These are phyloP conservation scores for Phenganax stokvisi DNA, from an alignment of 92 coral and sea anemone species.

Conservation along the genomic window DNA sequence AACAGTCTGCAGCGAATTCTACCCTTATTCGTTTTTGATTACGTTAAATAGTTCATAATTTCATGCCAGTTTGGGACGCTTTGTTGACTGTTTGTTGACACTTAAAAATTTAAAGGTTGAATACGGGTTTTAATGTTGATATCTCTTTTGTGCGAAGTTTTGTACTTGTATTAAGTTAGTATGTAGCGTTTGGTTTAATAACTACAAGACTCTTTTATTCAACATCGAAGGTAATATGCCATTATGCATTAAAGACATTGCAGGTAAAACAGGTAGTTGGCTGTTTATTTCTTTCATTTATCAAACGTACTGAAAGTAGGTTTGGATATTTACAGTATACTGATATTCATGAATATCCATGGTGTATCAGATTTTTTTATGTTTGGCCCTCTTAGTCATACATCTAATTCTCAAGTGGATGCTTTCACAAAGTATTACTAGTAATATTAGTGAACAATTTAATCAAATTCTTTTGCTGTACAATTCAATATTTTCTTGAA, in stretches of 20 bases:
- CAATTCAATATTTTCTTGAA: no score
- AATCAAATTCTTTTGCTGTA: no score
- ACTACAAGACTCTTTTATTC: background rate
- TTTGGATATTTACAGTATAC: no score
- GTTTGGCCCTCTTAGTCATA: no score
- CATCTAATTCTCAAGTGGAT: no score
- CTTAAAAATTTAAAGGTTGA: background rate
- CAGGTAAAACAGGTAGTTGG: background rate
- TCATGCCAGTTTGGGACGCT: slow-evolving; percentile 7
- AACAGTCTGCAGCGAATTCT: background rate
- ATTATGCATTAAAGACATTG: background rate
- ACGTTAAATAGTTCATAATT: background rate
- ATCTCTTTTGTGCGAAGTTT: background rate
- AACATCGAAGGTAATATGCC: background rate
- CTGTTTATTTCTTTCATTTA: background rate
- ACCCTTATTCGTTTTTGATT: background rate
- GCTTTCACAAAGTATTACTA: no score
- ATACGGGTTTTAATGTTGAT: background rate
- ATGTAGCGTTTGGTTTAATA: background rate
- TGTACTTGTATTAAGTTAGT: background rate
- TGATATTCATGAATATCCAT: no score
- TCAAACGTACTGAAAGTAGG: no score
- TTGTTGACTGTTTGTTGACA: background rate
- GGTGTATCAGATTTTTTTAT: no score
- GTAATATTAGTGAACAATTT: no score